Evolutionary conservation across 2,113 vertebrate species (phyloP).

Genomic region (cat (Felis catus)): F.catus_Fca126_mat1.0 CM031422.1:13857501-13858000

Average conservation of each 20-base stretch:
- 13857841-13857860: background rate
- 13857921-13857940: background rate
- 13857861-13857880: background rate
- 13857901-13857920: background rate
- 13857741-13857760: background rate
- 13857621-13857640: background rate
- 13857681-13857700: background rate
- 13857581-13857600: background rate
- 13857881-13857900: background rate
- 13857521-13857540: background rate
- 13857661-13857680: background rate
- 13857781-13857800: background rate
- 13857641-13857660: constrained; percentile 44
- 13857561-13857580: background rate
- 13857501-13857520: background rate
- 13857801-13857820: background rate
- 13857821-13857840: background rate
- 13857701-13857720: background rate
- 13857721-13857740: background rate
- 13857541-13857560: background rate
- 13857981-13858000: background rate
- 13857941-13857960: background rate
- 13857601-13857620: constrained; percentile 18
- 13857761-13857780: background rate
- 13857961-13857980: constrained; percentile 45